A percentile compares a stretch with the other conserved stretches of the same genome.
Evolutionary conservation across 2,888 invertebrate genomes (phyloP).

Genomic region (Steinernema hermaphroditum): DNA sequence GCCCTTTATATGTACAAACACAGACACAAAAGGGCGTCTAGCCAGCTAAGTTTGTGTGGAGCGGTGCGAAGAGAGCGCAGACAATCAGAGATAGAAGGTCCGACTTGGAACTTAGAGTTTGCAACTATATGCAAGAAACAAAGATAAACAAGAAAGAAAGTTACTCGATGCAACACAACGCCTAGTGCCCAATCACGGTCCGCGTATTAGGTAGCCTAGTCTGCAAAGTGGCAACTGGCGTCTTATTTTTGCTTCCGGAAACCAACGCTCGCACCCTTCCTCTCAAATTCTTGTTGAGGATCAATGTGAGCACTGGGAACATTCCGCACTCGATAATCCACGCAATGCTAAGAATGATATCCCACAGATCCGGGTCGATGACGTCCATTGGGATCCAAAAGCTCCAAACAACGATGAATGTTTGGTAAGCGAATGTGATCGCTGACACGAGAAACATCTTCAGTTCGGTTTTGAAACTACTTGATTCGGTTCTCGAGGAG

Average conservation of each 20-base stretch:
- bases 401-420: not conserved
- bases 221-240: too few species aligned
- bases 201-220: too few species aligned
- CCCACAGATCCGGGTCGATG: not conserved
- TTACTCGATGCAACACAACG: too few species aligned
- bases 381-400: not conserved
- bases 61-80: too few species aligned
- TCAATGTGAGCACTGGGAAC: not conserved
- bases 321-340: slow-evolving; percentile 2
- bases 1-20: too few species aligned
- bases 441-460: not conserved
- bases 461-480: not conserved
- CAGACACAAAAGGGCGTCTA: too few species aligned
- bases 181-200: too few species aligned
- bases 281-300: not conserved
- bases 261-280: not conserved
- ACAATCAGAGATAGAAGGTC: too few species aligned
- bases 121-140: too few species aligned
- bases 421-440: not conserved
- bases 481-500: not conserved
- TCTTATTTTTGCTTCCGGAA: not conserved
- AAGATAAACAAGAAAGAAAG: too few species aligned
- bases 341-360: not conserved
- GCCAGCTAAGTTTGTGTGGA: too few species aligned
- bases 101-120: too few species aligned